These are phyloP conservation scores for Digitonthophagus gazella DNA, from an alignment of 2,888 invertebrate species.

Conservation along the genomic window DNA sequence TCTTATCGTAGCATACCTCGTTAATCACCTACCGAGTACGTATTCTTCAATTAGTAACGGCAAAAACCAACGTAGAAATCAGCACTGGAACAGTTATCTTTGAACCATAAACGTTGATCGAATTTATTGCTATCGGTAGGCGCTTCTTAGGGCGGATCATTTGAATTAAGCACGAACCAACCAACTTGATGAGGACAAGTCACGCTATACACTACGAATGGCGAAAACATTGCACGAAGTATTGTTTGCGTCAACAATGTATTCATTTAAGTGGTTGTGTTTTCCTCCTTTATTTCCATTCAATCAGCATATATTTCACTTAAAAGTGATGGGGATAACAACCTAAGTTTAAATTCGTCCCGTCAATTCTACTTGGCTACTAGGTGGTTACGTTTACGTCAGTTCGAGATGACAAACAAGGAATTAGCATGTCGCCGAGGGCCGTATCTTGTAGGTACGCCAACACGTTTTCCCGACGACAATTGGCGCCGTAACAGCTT, in stretches of 20 bases:
- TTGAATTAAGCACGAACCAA: conserved; percentile 9
- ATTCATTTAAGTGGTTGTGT: too few species aligned
- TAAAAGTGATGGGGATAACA: too few species aligned
- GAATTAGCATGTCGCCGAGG: not conserved
- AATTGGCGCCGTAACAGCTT: not conserved
- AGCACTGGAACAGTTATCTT: not conserved
- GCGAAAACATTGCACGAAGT: not conserved
- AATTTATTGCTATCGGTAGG: conserved; percentile 11
- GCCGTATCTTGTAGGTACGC: not conserved
- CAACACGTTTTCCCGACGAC: not conserved
- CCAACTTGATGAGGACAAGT: not conserved
- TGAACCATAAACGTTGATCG: conserved; percentile 5
- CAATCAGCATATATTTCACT: too few species aligned
- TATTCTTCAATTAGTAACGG: not conserved
- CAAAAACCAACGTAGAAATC: not conserved
- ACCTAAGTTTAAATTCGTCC: too few species aligned
- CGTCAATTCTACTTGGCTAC: too few species aligned
- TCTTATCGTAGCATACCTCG: not conserved
- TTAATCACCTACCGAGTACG: not conserved
- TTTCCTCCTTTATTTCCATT: too few species aligned
- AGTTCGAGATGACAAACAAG: not conserved
- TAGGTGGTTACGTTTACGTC: not conserved
- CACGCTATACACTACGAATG: not conserved
- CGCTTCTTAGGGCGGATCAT: conserved; percentile 1
- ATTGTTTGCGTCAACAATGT: not conserved